These are phyloP conservation scores for Nipponacmea schrenckii DNA, from an alignment of 2,888 invertebrate species.

Conservation along the genomic window DNA sequence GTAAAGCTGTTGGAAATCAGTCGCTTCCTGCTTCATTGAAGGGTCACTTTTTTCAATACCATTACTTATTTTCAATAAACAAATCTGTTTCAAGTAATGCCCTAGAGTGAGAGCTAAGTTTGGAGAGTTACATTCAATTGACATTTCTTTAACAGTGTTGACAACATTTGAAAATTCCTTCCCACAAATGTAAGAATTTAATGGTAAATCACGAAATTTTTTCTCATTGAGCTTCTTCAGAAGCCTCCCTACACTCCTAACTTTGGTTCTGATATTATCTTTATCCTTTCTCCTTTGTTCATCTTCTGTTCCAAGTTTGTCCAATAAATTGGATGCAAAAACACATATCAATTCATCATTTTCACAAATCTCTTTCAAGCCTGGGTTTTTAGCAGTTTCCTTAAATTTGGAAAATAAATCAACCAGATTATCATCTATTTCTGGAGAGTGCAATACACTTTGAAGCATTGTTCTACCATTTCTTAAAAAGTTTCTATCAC, in stretches of 20 bases:
- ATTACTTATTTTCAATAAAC: constrained; percentile 20
- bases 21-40: constrained; percentile 11
- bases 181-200: neutral
- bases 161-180: constrained; percentile 19
- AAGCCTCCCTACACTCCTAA: neutral
- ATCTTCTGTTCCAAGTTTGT: neutral
- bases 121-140: constrained; percentile 18
- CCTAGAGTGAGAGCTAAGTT: constrained; percentile 19
- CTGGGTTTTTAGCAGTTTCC: constrained; percentile 6
- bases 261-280: constrained; percentile 4
- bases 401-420: neutral
- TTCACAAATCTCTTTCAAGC: constrained; percentile 8
- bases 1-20: constrained; percentile 19
- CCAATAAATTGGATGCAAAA: neutral
- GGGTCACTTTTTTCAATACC: constrained; percentile 8
- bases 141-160: constrained; percentile 19
- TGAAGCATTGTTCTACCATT: constrained; percentile 1
- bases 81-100: constrained; percentile 6
- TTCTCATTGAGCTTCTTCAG: constrained; percentile 2
- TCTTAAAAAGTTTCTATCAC: constrained; percentile 3
- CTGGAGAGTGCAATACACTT: neutral
- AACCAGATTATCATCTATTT: neutral
- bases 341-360: neutral
- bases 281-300: neutral
- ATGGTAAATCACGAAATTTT: neutral